A percentile compares a stretch with the other conserved stretches of the same genome.
Conservation (phyloP, 2,888 invertebrate species). For the Cosmopolites sordidus region DNA sequence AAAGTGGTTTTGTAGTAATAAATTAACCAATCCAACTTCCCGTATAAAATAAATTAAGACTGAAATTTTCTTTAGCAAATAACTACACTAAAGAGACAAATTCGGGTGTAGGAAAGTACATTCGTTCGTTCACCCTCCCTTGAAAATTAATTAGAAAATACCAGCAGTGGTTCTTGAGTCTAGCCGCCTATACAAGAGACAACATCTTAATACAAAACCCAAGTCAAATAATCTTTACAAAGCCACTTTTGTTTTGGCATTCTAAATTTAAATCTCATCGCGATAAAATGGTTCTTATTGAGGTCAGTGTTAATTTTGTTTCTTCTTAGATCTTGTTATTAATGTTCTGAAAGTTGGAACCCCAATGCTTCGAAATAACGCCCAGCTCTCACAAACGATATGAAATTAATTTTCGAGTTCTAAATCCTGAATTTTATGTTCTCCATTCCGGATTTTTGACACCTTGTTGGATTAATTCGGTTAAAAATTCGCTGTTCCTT, state of each 20-base stretch:
- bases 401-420: constrained; percentile 1
- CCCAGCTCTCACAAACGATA: constrained; percentile 1
- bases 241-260: background rate
- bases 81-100: background rate
- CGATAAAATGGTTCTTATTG: background rate
- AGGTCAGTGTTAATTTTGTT: constrained; percentile 1
- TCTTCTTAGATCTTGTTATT: background rate
- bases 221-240: background rate
- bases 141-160: background rate
- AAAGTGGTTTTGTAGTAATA: background rate
- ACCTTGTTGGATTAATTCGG: background rate
- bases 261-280: background rate
- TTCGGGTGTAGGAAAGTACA: background rate
- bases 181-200: background rate
- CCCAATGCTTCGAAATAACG: background rate
- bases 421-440: background rate
- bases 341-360: background rate
- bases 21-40: background rate
- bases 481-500: constrained; percentile 1
- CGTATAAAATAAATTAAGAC: too few species aligned
- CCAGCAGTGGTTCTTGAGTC: background rate
- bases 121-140: background rate
- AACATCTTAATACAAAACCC: background rate
- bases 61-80: too few species aligned
- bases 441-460: background rate